Percentiles rank a stretch among this genome's conserved stretches.
Conservation (phyloP, 1,140 invertebrate species). For the Parapsyche elsis region DNA sequence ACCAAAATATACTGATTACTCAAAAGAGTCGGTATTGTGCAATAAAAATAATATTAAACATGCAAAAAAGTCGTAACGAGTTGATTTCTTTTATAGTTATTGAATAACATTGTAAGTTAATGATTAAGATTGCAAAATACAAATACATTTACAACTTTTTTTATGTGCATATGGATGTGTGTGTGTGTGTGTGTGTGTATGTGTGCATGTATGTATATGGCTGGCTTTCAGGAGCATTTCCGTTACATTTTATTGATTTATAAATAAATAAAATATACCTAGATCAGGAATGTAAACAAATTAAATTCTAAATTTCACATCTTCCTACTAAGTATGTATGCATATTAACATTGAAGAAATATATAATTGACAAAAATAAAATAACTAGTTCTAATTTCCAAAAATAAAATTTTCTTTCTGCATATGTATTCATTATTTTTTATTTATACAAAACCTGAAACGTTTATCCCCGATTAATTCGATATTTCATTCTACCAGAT, state of each 20-base stretch:
- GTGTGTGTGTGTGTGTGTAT: background rate
- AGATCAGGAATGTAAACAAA: conserved; percentile 9
- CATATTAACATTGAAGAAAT: conserved; percentile 20
- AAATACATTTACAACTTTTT: background rate
- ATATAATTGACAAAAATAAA: conserved; percentile 18
- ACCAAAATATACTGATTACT: no score
- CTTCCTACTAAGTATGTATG: conserved; percentile 20
- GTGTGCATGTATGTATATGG: background rate
- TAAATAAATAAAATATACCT: background rate
- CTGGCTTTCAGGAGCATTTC: conserved; percentile 4
- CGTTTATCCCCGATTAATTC: no score
- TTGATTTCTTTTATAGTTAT: no score
- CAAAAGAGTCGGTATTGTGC: no score
- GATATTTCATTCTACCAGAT: no score
- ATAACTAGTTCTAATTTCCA: no score
- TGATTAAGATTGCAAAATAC: background rate
- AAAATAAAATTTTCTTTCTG: no score
- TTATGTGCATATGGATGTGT: background rate
- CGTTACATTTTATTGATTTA: background rate
- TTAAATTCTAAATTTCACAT: conserved; percentile 24
- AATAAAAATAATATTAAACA: no score
- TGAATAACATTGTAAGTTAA: background rate
- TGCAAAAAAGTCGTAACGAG: no score
- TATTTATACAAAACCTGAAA: background rate
- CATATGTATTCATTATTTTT: background rate